Base-by-base conservation (phyloP, 2,797 vertebrate species). In the Enoplosus armatus region DNA sequence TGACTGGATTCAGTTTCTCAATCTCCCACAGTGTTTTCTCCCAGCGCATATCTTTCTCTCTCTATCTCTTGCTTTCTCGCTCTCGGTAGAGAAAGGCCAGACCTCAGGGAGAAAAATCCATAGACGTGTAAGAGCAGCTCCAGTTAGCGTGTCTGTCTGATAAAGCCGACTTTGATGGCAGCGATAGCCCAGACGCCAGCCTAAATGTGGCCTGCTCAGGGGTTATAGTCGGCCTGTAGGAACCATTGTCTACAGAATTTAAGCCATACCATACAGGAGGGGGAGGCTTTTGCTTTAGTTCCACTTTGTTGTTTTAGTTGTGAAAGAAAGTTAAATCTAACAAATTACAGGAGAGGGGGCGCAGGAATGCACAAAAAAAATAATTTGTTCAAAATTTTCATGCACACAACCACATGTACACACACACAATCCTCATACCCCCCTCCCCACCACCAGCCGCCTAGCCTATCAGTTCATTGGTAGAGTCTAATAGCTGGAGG, bases 121-220 rank as follows among this genome's bases (percentile, higher is more conserved):
- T 95, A 93, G 92, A 94, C 90, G 82, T 92, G 95, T 91, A 94
- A 93, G 89, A 89, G 79, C 93, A 86, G 93, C 94, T 95, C 90
- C 94, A 94, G 94, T 94, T 92, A 86, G 53, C 86, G 65, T 82
- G 87, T 95, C 94, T 93, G 93, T 93, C 93, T 89, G 89, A 94
- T 96, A 90, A 89, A 94, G 94, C 92, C 85, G 89, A 95, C 94
- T 96, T 94, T 94, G 95, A 94, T 95, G 95, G 94, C 90, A 84
- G 91, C 90, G 96, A 96, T 95, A 95, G 90, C 89, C 85, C 92
- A 93, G 95, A 95, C 94, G 94, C 95, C 95, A 95, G 93, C 92
- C 93, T 91, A 91, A 91, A 89, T 88, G 95, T 90, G 90, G 93
- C 93, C 93, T 90, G 91, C 90, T 91, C 77, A 75, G 81, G 88